Evolutionary conservation across 2,888 invertebrate genomes (phyloP).

Genomic region (Parnassius apollo): DNA sequence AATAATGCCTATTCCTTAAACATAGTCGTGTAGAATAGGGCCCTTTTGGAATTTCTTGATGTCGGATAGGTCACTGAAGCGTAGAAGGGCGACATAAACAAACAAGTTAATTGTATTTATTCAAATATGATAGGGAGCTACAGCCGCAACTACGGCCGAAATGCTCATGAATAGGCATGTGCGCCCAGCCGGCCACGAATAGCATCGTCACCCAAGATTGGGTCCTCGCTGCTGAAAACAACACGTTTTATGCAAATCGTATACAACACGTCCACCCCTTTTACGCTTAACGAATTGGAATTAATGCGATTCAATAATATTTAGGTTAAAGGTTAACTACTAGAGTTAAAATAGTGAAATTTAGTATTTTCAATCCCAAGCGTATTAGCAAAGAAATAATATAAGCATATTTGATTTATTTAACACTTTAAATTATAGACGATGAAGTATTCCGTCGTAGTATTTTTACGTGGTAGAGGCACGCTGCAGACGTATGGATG

Average conservation of each 20-base stretch:
- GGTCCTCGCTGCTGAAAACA: conserved; percentile 21
- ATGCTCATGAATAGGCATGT: conserved; percentile 71
- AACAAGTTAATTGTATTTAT: conserved; percentile 82
- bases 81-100: conserved; percentile 70
- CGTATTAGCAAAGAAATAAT: too few species aligned
- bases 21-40: background rate
- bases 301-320: conserved; percentile 6
- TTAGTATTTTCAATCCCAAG: too few species aligned
- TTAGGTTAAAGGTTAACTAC: background rate
- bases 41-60: conserved; percentile 47
- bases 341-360: too few species aligned
- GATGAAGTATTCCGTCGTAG: too few species aligned
- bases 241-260: conserved; percentile 39
- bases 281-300: conserved; percentile 17
- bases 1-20: too few species aligned
- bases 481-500: too few species aligned
- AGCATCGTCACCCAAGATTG: conserved; percentile 58
- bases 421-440: too few species aligned
- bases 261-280: conserved; percentile 21
- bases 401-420: too few species aligned
- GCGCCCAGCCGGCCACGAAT: conserved; percentile 54
- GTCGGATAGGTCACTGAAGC: conserved; percentile 54
- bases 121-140: conserved; percentile 66
- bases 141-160: conserved; percentile 57
- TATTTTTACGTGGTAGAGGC: too few species aligned